Evolutionary conservation across 2,888 invertebrate species (phyloP).

Genomic region (Marronus borbonicus): DNA sequence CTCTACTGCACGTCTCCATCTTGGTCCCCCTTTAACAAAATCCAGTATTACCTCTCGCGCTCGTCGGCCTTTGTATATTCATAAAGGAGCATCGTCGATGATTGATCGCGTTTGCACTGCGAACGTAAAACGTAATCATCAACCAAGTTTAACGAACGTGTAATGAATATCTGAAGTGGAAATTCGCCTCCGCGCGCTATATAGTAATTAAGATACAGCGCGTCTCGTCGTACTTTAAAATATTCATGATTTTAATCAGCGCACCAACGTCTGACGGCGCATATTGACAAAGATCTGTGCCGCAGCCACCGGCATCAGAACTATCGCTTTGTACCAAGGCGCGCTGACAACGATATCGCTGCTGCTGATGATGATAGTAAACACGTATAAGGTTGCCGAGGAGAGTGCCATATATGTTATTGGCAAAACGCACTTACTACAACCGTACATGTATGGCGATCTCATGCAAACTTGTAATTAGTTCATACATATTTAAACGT

Average conservation of each 20-base stretch:
- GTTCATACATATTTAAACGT: constrained; percentile 25
- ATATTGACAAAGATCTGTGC: constrained; percentile 49
- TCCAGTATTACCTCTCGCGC: constrained; percentile 1
- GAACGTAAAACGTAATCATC: constrained; percentile 60
- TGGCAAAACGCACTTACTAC: constrained; percentile 9
- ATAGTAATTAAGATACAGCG: constrained; percentile 55
- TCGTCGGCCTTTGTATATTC: constrained; percentile 56
- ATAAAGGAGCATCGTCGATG: constrained; percentile 59
- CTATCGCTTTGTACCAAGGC: not conserved
- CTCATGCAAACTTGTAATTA: constrained; percentile 28
- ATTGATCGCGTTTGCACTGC: constrained; percentile 60
- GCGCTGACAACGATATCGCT: constrained; percentile 5
- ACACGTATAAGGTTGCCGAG: no score
- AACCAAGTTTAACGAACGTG: constrained; percentile 61
- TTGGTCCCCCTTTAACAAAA: constrained; percentile 20
- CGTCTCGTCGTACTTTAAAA: constrained; percentile 47
- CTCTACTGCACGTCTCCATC: constrained; percentile 52
- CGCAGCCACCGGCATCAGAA: constrained; percentile 26
- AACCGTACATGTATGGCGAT: not conserved
- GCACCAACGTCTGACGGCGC: constrained; percentile 37
- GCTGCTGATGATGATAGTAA: not conserved
- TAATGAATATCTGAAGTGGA: constrained; percentile 60
- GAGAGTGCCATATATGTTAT: not conserved
- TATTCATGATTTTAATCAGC: constrained; percentile 53
- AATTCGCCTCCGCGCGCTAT: constrained; percentile 55